These are phyloP conservation scores for Alsophila aescularia DNA, from an alignment of 2,888 invertebrate genomes.

Conservation along the genomic window DNA sequence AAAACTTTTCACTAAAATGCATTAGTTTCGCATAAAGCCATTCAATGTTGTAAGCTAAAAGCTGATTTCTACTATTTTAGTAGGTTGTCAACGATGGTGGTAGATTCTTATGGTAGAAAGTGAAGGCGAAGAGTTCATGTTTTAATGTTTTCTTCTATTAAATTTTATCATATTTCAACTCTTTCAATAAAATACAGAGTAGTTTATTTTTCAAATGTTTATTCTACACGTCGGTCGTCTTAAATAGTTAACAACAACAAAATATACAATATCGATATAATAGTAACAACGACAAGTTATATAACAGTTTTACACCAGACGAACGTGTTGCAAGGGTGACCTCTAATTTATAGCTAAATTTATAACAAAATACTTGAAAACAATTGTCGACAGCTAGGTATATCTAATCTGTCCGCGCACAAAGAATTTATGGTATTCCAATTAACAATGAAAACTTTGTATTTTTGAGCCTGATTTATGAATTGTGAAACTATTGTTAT, in stretches of 20 bases:
- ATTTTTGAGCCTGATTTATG: no score
- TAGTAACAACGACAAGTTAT: conserved; percentile 11
- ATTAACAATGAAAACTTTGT: no score
- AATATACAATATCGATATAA: conserved; percentile 70
- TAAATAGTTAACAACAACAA: conserved; percentile 82
- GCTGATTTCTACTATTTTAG: conserved; percentile 57
- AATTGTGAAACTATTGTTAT: no score
- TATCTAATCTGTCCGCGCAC: no score
- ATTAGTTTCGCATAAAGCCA: conserved; percentile 46
- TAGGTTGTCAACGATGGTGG: conserved; percentile 41
- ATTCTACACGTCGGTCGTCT: conserved; percentile 76
- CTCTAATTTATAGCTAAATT: conserved; percentile 28
- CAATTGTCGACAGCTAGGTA: no score
- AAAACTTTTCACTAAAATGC: conserved; percentile 36
- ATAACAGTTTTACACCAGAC: conserved; percentile 52
- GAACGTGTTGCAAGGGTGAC: conserved; percentile 65
- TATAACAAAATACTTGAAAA: no score
- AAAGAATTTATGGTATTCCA: no score
- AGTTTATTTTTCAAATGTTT: conserved; percentile 67
- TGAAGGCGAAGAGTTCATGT: conserved; percentile 8
- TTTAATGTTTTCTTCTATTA: not conserved
- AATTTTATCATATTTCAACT: no score
- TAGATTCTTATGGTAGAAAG: conserved; percentile 25
- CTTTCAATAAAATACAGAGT: conserved; percentile 6
- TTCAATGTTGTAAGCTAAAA: conserved; percentile 55